phyloP scores from a whole-genome alignment of 2,113 vertebrate genomes.

The chimpanzee (Pan troglodytes) region NHGRI_mPanTro3-v2.1_pri NC_072409.2:107960501-107961000 shows the following conservation, averaged over 20 bases:
- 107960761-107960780: neutral
- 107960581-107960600: neutral
- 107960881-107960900: neutral
- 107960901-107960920: neutral
- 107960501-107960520: neutral
- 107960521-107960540: neutral
- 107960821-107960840: fast-evolving
- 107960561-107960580: neutral
- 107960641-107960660: neutral
- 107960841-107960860: neutral
- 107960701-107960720: neutral
- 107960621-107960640: neutral
- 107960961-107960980: fast-evolving
- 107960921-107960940: neutral
- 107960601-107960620: neutral
- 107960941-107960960: neutral
- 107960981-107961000: neutral
- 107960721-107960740: neutral
- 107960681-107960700: neutral
- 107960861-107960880: neutral
- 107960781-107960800: neutral
- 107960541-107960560: neutral
- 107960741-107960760: neutral
- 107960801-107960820: neutral
- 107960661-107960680: neutral